A percentile compares a stretch with the other conserved stretches of the same genome.
These are phyloP conservation scores for Lanius collurio DNA, from an alignment of 2,113 vertebrate species.

Conservation along the genomic window DNA sequence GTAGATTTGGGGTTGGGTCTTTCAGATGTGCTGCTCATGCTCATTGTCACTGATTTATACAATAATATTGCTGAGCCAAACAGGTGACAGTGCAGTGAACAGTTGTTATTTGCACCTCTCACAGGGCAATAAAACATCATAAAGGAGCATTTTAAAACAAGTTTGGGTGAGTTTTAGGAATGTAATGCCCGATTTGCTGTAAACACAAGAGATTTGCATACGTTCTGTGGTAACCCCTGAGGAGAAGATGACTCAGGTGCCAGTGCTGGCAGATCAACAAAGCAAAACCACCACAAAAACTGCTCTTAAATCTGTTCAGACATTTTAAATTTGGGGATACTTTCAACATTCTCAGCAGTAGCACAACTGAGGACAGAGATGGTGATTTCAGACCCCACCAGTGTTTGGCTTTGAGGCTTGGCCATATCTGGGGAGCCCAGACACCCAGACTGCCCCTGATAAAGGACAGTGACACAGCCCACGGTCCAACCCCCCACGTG, in stretches of 20 bases:
- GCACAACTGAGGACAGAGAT: accelerated
- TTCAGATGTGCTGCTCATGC: background rate
- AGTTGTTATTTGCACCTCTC: background rate
- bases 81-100: background rate
- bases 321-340: background rate
- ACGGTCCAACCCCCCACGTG: accelerated
- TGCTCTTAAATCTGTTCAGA: background rate
- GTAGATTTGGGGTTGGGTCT: background rate
- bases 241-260: background rate
- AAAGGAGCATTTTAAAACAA: background rate
- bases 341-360: background rate
- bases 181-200: background rate
- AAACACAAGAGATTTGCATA: background rate
- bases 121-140: accelerated
- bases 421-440: background rate
- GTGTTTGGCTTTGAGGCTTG: background rate
- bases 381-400: background rate
- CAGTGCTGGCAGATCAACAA: background rate
- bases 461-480: background rate
- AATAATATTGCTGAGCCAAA: background rate
- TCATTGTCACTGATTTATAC: background rate
- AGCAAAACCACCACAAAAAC: background rate
- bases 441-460: accelerated
- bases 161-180: background rate
- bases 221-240: background rate